Base-by-base conservation (phyloP, 2,113 vertebrate genomes). In the Paraplagusia blochii region DNA sequence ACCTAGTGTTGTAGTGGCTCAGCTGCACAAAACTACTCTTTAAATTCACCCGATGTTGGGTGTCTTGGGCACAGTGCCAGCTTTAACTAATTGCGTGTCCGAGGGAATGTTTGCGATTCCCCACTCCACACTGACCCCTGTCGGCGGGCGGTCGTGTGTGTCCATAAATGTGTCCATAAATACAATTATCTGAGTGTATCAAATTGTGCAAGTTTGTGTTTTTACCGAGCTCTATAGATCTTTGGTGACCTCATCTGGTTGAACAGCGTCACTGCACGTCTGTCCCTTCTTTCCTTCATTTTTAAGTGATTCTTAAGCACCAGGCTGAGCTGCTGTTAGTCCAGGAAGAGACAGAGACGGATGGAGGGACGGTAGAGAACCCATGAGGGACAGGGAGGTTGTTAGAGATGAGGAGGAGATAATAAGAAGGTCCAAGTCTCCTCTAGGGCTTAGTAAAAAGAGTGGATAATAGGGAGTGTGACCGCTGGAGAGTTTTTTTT, bases 391-490 rank as follows among this genome's bases (percentile, higher is more conserved):
- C 9, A 79, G 74, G 69, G 49, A 66, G 69, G 83, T 61, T 65
- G 73, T 73, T 77, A 63, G 68, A 39, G 62, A 67, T 73, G 52
- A 62, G 47, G 54, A 77, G 73, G 22, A 51, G 58, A 81, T 76
- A 77, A 83, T 47, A 51, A 82, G 79, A 56, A 80, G 67, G 55
- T 57, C 58, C 74, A 81, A 77, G 73, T 74, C 64, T 53, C 77
- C 80, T 69, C 69, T 46, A 69, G 81, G 22, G 87, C 83, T 81
- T 78, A 85, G 83, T 63, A 79, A 74, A 84, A 57, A 72, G 81
- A 64, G 71, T 78, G 71, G 59, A 79, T 81, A 79, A 81, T 79
- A 67, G 72, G 68, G 69, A 67, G 79, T 75, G 55, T 57, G 61
- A 51, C 63, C 51, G 44, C 54, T 29, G 22, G 22, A 40, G 11